These are phyloP conservation scores for Cataglyphis albicans DNA, from an alignment of 2,888 invertebrate genomes.

Conservation along the genomic window DNA sequence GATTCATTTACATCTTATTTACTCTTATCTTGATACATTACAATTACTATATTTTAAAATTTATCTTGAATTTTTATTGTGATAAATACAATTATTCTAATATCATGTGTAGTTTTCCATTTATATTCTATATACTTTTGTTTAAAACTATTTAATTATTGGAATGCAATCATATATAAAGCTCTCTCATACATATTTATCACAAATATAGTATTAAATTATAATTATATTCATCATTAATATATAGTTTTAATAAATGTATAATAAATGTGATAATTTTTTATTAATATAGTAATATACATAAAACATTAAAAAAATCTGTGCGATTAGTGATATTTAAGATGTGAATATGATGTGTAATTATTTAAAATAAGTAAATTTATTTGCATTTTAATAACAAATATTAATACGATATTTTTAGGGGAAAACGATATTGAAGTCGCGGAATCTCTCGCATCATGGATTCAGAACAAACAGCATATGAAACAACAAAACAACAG, in stretches of 20 bases:
- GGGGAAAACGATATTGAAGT: slow-evolving; percentile 91
- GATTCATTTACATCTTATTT: slow-evolving; percentile 1
- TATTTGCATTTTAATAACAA: slow-evolving; percentile 33
- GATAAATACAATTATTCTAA: not conserved
- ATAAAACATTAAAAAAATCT: not conserved
- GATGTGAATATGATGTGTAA: not conserved
- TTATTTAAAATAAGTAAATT: not conserved
- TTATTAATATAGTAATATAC: not conserved
- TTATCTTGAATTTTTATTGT: not conserved
- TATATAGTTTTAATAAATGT: slow-evolving; percentile 25
- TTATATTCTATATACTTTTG: not conserved
- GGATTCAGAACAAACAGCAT: slow-evolving; percentile 80
- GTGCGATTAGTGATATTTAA: not conserved
- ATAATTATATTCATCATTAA: slow-evolving; percentile 6
- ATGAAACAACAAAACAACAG: slow-evolving; percentile 68
- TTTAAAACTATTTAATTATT: slow-evolving; percentile 34
- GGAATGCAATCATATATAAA: not conserved
- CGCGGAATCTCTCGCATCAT: slow-evolving; percentile 86
- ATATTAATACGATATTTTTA: slow-evolving; percentile 68
- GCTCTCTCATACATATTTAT: not conserved
- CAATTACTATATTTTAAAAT: not conserved
- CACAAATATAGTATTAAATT: slow-evolving; percentile 8
- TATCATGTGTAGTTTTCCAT: not conserved
- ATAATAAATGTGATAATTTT: not conserved
- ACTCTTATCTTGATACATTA: not conserved